A percentile compares a stretch with the other conserved stretches of the same genome.
Conservation (phyloP, 2,888 invertebrate genomes). For the Tenthredo mesomela region DNA sequence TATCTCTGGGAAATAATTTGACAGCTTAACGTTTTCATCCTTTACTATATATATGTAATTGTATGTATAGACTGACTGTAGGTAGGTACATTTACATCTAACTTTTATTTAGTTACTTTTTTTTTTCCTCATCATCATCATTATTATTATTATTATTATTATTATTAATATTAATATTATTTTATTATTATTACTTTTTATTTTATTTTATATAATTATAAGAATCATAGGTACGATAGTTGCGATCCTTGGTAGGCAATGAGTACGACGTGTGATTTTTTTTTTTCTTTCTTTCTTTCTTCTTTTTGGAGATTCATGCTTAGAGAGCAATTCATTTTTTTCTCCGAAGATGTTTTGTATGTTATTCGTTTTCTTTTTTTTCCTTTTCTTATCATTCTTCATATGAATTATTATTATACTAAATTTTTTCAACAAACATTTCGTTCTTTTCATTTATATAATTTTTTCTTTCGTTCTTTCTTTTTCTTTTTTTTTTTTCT, state of each 20-base stretch:
- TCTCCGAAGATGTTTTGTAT: neutral
- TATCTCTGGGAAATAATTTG: constrained; percentile 25
- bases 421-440: neutral
- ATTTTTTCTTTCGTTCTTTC: neutral
- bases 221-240: constrained; percentile 72
- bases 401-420: neutral
- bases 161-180: neutral
- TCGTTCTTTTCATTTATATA: neutral
- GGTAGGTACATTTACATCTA: constrained; percentile 59
- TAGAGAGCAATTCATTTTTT: neutral
- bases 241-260: constrained; percentile 72
- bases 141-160: neutral
- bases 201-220: constrained; percentile 67
- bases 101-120: constrained; percentile 52
- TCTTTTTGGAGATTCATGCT: neutral
- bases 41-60: neutral
- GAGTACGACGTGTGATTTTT: constrained; percentile 66
- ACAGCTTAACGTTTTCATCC: neutral
- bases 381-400: neutral
- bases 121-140: neutral
- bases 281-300: neutral
- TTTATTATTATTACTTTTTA: neutral
- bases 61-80: constrained; percentile 55
- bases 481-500: neutral
- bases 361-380: neutral